Evolutionary conservation across 1,140 invertebrate species (phyloP).

Genomic region (Tetramorium simillimum): DNA sequence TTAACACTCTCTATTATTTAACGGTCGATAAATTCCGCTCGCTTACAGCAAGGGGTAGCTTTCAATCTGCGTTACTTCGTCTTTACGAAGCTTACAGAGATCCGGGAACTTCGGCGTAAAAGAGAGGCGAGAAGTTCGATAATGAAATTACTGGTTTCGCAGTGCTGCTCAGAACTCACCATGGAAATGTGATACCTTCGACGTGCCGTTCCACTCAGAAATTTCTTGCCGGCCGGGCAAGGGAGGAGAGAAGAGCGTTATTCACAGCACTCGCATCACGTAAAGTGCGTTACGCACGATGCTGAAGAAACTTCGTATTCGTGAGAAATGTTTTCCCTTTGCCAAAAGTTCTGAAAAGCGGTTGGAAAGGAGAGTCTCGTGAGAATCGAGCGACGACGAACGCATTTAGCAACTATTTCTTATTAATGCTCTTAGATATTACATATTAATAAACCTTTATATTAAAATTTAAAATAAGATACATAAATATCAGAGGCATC

Average conservation of each 20-base stretch:
- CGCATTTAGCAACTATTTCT: background rate
- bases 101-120: slow-evolving; percentile 53
- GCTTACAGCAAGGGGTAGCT: background rate
- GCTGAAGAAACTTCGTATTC: slow-evolving; percentile 28
- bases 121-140: slow-evolving; percentile 67
- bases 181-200: slow-evolving; percentile 61
- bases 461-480: background rate
- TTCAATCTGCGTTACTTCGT: slow-evolving; percentile 55
- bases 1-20: slow-evolving; percentile 30
- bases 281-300: slow-evolving; percentile 56
- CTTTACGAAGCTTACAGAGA: slow-evolving; percentile 39
- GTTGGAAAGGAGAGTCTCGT: background rate
- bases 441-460: background rate
- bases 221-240: slow-evolving; percentile 33
- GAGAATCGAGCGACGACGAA: background rate
- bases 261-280: slow-evolving; percentile 40
- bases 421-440: background rate
- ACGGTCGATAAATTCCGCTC: slow-evolving; percentile 17
- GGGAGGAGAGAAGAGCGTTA: slow-evolving; percentile 32
- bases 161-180: slow-evolving; percentile 30
- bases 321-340: slow-evolving; percentile 34
- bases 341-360: slow-evolving; percentile 33
- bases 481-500: background rate
- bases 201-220: slow-evolving; percentile 50
- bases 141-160: slow-evolving; percentile 65